Base-by-base conservation (phyloP, 2,797 vertebrate species). In the Lepus townsendii region DNA sequence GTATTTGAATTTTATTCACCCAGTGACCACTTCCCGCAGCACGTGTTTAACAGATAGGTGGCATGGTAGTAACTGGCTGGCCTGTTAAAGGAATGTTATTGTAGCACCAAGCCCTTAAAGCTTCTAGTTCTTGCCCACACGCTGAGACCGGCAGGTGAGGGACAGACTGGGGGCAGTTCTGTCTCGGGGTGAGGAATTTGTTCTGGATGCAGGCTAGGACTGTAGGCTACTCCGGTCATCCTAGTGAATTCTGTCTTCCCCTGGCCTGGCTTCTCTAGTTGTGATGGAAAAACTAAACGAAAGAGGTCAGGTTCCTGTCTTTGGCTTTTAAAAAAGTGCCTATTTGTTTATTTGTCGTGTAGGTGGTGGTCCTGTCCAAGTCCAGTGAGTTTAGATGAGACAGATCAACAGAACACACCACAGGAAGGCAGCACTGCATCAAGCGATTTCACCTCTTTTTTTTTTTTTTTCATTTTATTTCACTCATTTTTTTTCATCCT, bases 231-330 rank as follows among this genome's bases (percentile, higher is more conserved):
- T 66, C 47, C 30, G 75, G 32, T 80, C 30, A 83, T 83, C 8
- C 71, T 89, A 73, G 24, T 54, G 20, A 88, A 20, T 24, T 32
- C 9, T n/a, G 16, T 65, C 52, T 68, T 89, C 26, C 35, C 5
- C 24, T 79, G 80, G 30, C 16, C 7, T 79, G 32, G 66, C 19
- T 66, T 32, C 68, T 91, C 9, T 86, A 54, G 17, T 20, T 57
- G 66, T 47, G 68, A 93, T 66, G 68, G 52, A 88, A 47, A 95
- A 91, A 82, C 20, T 79, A 35, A n/a, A 65, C 69, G 66, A 82
- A 77, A 73, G 69, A 90, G 24, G 20, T 77, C 80, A 42, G 72
- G 26, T 9, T 76, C 24, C 60, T 76, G 79, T 38, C 6, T 60
- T 63, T 83, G 38, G 52, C 35, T 75, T 69, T 93, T 68, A 12